These are phyloP conservation scores for Tolypeutes matacus DNA, from an alignment of 2,797 vertebrate genomes.

Conservation along the genomic window DNA sequence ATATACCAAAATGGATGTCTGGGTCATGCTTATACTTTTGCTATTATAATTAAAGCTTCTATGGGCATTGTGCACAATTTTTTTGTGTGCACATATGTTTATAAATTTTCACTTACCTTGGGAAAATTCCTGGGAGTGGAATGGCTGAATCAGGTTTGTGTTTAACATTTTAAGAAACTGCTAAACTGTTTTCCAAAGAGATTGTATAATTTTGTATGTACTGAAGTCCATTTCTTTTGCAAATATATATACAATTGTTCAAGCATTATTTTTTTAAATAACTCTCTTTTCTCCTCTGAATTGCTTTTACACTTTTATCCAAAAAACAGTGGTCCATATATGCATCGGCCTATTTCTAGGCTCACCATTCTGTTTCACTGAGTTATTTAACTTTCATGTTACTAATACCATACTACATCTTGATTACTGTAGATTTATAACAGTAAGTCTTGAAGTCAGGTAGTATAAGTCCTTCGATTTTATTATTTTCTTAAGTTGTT, in stretches of 20 bases:
- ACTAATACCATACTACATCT: not conserved
- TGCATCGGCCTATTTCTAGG: not conserved
- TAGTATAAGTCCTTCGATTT: not conserved
- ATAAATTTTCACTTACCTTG: not conserved
- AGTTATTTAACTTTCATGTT: not conserved
- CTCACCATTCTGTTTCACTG: not conserved
- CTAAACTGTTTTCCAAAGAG: too few species aligned
- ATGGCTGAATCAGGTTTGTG: not conserved
- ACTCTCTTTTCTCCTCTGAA: not conserved
- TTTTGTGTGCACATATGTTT: not conserved
- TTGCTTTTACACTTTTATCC: not conserved
- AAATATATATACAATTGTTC: not conserved
- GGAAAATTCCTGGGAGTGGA: not conserved
- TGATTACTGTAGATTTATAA: not conserved
- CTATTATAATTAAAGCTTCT: not conserved
- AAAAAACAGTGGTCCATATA: not conserved
- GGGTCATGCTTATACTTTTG: not conserved
- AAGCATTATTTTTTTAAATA: not conserved
- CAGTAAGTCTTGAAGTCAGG: not conserved
- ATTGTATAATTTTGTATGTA: too few species aligned
- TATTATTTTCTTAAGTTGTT: not conserved
- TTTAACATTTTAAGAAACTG: not conserved
- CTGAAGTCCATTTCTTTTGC: too few species aligned
- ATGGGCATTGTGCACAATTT: not conserved
- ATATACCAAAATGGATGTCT: not conserved